Percentiles rank a stretch among this genome's conserved stretches.
Evolutionary conservation across 2,113 vertebrate species (phyloP).

Genomic region (Eidolon helvum): DNA sequence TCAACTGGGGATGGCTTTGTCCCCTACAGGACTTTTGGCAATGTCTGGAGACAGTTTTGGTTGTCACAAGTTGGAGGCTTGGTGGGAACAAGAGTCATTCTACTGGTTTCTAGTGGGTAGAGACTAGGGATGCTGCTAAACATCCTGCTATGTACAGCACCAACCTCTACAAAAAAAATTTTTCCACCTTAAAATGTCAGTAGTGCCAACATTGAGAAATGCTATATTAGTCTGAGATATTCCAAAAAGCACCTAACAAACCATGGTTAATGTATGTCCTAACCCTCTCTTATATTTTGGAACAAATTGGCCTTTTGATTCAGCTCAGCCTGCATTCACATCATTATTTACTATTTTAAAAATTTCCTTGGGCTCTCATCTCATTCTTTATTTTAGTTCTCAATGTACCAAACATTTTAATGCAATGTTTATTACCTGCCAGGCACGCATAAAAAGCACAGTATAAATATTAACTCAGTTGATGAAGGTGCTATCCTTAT

Average conservation of each 20-base stretch:
- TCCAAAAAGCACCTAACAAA: background rate
- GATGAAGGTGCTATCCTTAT: background rate
- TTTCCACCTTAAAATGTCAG: background rate
- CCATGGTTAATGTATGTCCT: background rate
- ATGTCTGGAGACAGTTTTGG: background rate
- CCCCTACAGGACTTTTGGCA: background rate
- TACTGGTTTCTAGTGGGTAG: background rate
- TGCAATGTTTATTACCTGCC: background rate
- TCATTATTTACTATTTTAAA: background rate
- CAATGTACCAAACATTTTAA: background rate
- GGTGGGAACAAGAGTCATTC: too few relatives aligned
- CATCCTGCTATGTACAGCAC: background rate
- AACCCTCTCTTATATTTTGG: background rate
- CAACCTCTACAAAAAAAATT: background rate
- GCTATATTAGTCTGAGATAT: background rate
- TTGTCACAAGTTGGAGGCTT: background rate
- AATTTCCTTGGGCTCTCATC: background rate
- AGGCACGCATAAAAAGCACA: background rate
- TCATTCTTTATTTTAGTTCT: background rate
- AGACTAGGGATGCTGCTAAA: background rate
- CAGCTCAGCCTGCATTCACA: background rate
- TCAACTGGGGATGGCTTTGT: background rate
- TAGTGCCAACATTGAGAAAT: rapidly evolving
- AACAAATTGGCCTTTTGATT: background rate
- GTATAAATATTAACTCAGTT: background rate